Evolutionary conservation across 1,140 invertebrate species (phyloP).

Genomic region (Piezodorus guildinii): DNA sequence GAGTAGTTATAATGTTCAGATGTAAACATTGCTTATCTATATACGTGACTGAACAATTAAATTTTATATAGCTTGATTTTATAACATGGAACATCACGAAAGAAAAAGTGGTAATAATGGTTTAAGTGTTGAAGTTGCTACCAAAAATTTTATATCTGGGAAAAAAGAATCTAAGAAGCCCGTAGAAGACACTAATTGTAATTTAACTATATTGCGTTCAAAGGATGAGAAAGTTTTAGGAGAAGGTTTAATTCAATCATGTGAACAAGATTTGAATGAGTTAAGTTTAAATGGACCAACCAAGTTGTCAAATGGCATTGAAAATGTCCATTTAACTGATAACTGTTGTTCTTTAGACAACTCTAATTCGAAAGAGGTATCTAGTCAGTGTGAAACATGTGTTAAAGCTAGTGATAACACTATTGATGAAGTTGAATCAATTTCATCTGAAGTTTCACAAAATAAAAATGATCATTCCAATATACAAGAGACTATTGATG

Average conservation of each 20-base stretch:
- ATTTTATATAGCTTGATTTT: neutral
- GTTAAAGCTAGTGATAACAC: slow-evolving; percentile 9
- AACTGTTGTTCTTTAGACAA: slow-evolving; percentile 3
- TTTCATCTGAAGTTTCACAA: neutral
- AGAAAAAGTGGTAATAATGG: slow-evolving; percentile 9
- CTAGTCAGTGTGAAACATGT: slow-evolving; percentile 17
- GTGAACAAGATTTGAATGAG: slow-evolving; percentile 15
- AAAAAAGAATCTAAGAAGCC: slow-evolving; percentile 16
- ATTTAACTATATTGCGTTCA: slow-evolving; percentile 18
- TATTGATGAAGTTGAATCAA: neutral
- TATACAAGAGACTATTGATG: neutral
- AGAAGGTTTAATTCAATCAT: slow-evolving; percentile 11
- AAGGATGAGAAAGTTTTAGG: slow-evolving; percentile 14
- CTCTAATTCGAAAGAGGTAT: slow-evolving; percentile 2
- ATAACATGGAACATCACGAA: slow-evolving; percentile 13
- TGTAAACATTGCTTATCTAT: neutral
- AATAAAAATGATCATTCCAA: neutral
- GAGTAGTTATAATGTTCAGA: slow-evolving; percentile 6
- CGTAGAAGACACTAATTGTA: slow-evolving; percentile 23
- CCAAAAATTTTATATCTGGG: slow-evolving; percentile 15
- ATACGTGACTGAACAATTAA: neutral
- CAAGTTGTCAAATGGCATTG: slow-evolving; percentile 22
- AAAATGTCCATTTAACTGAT: neutral
- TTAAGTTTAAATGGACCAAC: slow-evolving; percentile 21
- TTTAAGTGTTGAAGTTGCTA: slow-evolving; percentile 11